Base-by-base conservation (phyloP, 2,113 vertebrate genomes). In the Oreochromis spilurus region DNA sequence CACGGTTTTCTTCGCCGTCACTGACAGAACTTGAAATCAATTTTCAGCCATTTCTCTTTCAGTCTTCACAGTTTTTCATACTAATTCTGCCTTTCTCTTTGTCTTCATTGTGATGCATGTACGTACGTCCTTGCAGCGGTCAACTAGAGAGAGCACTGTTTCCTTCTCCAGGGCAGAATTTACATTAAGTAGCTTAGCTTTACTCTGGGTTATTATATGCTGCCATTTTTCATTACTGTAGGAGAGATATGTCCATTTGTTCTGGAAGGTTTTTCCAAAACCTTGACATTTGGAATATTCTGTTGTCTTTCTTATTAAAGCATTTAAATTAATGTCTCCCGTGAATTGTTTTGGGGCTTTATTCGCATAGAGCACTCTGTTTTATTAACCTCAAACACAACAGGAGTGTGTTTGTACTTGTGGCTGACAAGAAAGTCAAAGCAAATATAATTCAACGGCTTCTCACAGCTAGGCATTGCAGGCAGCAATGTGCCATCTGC, bases 11-110 rank as follows among this genome's bases (percentile, higher is more conserved):
- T 90, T 92, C 87, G 88, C 90, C 86, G 43, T 90, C 89, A 83
- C 86, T 92, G 90, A 95, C 90, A 95, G 85, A 95, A 96, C 93
- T 94, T 93, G 65, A 94, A 96, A 96, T 96, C 94, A 95, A 96
- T 96, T 96, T 96, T 91, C 89, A 94, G 67, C 86, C 91, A 82
- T 91, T 93, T 91, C 81, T 87, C 45, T 91, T 91, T 90, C 55
- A 86, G 85, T 87, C 85, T 82, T 16, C 80, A 50, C 84, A 45
- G 58, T 89, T 87, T 88, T 50, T 91, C 78, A 48, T 67, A 45
- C 81, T 91, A 67, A 87, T 90, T 91, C 81, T 83, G 62, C 62
- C 38, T 40, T 87, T 87, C 34, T 81, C 88, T 88, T 83, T 89
- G 86, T 96, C 72, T 89, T 52, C 83, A 29, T 82, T 85, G 85